phyloP scores from a whole-genome alignment of 2,113 vertebrate genomes.

The Oceanodroma tethys region DNA sequence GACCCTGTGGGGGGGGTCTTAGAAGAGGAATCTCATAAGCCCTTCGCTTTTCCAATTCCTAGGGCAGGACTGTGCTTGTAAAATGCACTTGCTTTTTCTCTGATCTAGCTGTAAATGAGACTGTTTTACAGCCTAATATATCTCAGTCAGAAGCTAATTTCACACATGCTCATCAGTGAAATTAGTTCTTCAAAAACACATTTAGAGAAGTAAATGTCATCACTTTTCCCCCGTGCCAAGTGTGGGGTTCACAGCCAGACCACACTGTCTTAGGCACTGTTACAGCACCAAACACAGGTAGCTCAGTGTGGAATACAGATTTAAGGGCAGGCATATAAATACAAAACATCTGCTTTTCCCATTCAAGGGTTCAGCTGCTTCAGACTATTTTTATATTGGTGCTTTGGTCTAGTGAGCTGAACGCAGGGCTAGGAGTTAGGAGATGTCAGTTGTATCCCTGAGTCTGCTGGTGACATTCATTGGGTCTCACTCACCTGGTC shows the following conservation, averaged over 20 bases:
- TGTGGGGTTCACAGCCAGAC: background rate
- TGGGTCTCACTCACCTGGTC: background rate
- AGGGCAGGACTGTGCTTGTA: background rate
- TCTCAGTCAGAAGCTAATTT: slow-evolving; percentile 49
- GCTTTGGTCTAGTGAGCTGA: background rate
- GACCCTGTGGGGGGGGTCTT: background rate
- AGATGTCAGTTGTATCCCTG: background rate
- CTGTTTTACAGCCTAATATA: slow-evolving; percentile 25
- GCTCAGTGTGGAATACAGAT: background rate
- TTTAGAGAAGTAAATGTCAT: slow-evolving; percentile 29
- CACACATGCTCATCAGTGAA: slow-evolving; percentile 28
- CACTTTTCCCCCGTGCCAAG: background rate
- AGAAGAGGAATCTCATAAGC: background rate
- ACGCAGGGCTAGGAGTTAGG: background rate
- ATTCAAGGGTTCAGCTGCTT: background rate
- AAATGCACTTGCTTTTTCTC: background rate
- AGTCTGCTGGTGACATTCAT: background rate
- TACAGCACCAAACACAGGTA: background rate
- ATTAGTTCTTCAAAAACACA: slow-evolving; percentile 44
- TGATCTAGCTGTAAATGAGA: slow-evolving; percentile 17
- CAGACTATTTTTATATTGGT: background rate
- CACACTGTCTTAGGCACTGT: background rate
- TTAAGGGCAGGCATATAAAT: background rate
- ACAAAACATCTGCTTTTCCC: background rate
- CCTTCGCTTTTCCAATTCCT: background rate